Conservation (phyloP, 2,113 vertebrate species). For the Melanostigma gelatinosum region DNA sequence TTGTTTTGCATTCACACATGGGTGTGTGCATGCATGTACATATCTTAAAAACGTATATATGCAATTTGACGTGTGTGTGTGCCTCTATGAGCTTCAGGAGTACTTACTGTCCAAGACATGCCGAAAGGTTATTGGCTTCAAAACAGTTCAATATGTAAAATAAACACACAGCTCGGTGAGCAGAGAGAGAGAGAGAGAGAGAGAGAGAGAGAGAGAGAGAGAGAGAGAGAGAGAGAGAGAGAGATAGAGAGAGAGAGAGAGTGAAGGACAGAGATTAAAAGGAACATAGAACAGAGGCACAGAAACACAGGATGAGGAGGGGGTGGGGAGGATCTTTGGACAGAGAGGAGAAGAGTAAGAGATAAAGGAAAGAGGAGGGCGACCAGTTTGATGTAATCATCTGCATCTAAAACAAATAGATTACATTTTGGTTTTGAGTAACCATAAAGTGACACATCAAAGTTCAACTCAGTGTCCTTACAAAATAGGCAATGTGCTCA, state of each 20-base stretch:
- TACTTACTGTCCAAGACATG: constrained; percentile 44
- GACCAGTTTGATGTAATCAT: neutral
- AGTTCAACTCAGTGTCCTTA: neutral
- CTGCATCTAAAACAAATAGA: neutral
- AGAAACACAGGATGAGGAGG: neutral
- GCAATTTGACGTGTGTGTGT: constrained; percentile 14
- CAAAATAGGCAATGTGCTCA: neutral
- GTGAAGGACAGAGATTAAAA: constrained; percentile 48
- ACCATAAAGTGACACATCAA: neutral
- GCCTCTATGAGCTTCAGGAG: constrained; percentile 24
- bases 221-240: neutral
- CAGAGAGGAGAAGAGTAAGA: neutral
- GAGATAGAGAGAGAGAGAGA: neutral
- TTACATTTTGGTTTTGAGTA: neutral
- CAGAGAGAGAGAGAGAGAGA: constrained; percentile 48
- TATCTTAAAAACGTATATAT: constrained; percentile 22
- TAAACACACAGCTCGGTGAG: constrained; percentile 67
- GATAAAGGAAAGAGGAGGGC: neutral
- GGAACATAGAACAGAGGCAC: constrained; percentile 4
- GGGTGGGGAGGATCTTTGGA: neutral
- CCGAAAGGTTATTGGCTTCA: constrained; percentile 73
- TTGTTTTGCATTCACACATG: neutral
- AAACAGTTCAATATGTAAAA: constrained; percentile 76
- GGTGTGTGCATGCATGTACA: constrained; percentile 7
- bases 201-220: neutral